Conservation (phyloP, 2,113 vertebrate species). For the Phasianus colchicus region DNA sequence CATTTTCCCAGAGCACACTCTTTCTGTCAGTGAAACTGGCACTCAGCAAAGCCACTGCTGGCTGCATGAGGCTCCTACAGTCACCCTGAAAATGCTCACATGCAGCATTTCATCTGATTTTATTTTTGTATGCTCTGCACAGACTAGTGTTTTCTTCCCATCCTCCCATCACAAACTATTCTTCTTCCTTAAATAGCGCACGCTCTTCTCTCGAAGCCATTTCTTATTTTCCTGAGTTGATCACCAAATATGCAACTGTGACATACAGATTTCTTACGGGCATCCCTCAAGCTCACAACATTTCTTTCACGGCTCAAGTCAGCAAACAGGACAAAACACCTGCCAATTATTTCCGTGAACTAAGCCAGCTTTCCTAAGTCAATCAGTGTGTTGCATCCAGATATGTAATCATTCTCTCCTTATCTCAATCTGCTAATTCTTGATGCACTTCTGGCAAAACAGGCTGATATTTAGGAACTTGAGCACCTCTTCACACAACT, state of each 20-base stretch:
- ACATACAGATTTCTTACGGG: not conserved
- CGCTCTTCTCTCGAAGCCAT: not conserved
- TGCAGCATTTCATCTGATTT: slow-evolving; percentile 22
- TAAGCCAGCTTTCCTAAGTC: slow-evolving; percentile 41
- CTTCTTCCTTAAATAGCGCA: not conserved
- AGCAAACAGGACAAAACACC: slow-evolving; percentile 45
- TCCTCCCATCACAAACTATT: not conserved
- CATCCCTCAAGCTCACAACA: not conserved
- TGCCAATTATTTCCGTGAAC: slow-evolving; percentile 57
- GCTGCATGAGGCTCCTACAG: not conserved
- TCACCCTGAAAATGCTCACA: slow-evolving; percentile 19
- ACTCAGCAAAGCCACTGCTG: not conserved
- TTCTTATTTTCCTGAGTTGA: not conserved
- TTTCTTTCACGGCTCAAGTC: slow-evolving; percentile 41
- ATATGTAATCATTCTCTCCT: slow-evolving; percentile 31
- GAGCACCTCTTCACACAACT: slow-evolving; percentile 5
- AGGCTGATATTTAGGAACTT: slow-evolving; percentile 25
- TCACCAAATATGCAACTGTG: not conserved
- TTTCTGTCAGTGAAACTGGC: slow-evolving; percentile 36
- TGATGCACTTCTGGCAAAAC: slow-evolving; percentile 40
- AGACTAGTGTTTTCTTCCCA: not conserved
- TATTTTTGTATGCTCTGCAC: not conserved
- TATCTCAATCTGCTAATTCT: slow-evolving; percentile 61
- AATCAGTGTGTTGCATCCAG: slow-evolving; percentile 40
- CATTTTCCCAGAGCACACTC: not conserved